phyloP scores from a whole-genome alignment of 2,113 vertebrate species.

The Pseudolaguvia tuberculata region DNA sequence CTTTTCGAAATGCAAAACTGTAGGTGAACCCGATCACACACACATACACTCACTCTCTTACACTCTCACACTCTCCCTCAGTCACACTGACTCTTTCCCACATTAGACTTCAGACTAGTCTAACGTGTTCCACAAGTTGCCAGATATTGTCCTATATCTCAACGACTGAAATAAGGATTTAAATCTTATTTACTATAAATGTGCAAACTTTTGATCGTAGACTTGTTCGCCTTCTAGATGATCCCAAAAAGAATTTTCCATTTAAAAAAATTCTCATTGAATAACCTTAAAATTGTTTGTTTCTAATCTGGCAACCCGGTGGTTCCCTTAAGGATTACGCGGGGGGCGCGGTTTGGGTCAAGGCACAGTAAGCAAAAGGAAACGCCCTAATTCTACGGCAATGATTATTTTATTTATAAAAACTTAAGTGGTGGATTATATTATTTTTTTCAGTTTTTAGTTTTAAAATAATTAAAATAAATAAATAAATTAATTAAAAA shows the following conservation, averaged over 20 bases:
- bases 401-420: not conserved
- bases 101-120: not conserved
- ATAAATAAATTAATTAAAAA: too few species aligned
- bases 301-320: slow-evolving; percentile 2
- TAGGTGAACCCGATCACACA: not conserved
- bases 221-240: too few species aligned
- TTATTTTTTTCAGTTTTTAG: not conserved
- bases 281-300: not conserved
- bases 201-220: too few species aligned
- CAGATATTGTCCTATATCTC: not conserved
- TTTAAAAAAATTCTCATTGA: too few species aligned
- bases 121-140: slow-evolving; percentile 22
- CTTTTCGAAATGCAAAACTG: not conserved
- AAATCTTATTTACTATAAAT: not conserved
- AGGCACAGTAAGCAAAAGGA: not conserved
- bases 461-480: not conserved
- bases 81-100: not conserved
- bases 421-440: too few species aligned
- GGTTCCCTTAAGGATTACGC: not conserved
- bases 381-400: not conserved
- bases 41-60: too few species aligned
- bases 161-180: not conserved
- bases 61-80: too few species aligned
- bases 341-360: not conserved
- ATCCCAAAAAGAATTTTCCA: not conserved